phyloP scores from a whole-genome alignment of 2,113 vertebrate species.

The Pteropus alecto region DNA sequence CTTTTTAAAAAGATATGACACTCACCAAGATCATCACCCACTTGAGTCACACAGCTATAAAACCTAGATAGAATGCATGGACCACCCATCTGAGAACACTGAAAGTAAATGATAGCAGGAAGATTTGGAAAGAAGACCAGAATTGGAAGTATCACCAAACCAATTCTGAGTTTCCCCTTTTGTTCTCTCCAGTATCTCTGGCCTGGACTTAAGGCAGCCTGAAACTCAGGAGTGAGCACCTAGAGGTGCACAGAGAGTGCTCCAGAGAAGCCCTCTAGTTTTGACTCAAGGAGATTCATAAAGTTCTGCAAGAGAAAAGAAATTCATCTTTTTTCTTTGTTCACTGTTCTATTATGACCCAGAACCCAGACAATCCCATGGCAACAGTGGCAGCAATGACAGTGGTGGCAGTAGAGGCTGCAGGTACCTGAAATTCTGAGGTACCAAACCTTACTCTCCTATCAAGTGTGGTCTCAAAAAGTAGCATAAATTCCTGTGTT shows the following conservation, averaged over 20 bases:
- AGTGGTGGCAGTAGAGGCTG: neutral
- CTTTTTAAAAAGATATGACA: neutral
- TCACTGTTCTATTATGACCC: neutral
- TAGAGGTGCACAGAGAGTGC: neutral
- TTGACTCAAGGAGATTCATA: neutral
- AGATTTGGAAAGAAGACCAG: neutral
- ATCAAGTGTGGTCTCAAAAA: neutral
- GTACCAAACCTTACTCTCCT: neutral
- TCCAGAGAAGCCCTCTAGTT: neutral
- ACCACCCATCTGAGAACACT: neutral
- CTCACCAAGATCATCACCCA: neutral
- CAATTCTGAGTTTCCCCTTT: neutral
- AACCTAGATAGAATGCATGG: neutral
- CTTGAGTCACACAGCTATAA: neutral
- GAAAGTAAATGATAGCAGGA: neutral
- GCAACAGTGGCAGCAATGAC: neutral
- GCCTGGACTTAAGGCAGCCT: neutral
- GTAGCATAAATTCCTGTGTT: neutral
- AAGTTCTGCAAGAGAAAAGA: neutral
- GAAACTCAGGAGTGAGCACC: neutral
- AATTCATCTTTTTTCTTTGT: neutral
- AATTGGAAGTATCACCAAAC: neutral
- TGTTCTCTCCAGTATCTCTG: neutral
- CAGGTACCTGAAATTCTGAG: neutral
- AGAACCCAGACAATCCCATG: neutral